phyloP scores from a whole-genome alignment of 64 coral and sea anemone genomes.

The Porites australiensis region DNA sequence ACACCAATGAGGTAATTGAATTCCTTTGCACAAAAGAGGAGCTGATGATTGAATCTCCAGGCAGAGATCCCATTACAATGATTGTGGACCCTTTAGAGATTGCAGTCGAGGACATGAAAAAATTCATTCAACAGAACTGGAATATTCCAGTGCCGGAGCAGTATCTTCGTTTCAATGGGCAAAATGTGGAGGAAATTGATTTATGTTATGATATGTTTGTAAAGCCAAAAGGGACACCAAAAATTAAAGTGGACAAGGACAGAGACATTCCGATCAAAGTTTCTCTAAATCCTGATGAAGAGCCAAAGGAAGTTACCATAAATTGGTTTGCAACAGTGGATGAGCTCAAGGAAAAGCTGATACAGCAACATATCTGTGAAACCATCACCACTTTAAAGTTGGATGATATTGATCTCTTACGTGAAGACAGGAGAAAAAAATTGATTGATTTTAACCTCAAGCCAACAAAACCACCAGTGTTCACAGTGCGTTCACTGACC shows the following conservation, averaged over 20 bases:
- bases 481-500: not conserved
- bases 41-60: not conserved
- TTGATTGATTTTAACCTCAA: not conserved
- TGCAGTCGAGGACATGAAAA: not conserved
- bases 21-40: not conserved
- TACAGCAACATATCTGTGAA: not conserved
- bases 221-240: not conserved
- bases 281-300: not conserved
- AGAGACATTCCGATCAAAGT: not conserved
- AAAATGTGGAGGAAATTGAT: not conserved
- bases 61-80: not conserved
- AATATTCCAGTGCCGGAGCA: not conserved
- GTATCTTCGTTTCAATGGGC: not conserved
- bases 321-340: conserved; percentile 18
- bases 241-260: not conserved
- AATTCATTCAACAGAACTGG: not conserved
- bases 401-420: not conserved
- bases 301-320: not conserved
- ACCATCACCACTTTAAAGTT: not conserved
- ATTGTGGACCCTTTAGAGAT: not conserved
- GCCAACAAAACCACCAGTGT: not conserved
- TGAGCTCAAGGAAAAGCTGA: not conserved
- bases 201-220: not conserved
- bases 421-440: not conserved
- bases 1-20: conserved; percentile 5